Percentiles rank a stretch among this genome's conserved stretches.
These are phyloP conservation scores for Nasonia giraulti DNA, from an alignment of 1,140 invertebrate species.

Conservation along the genomic window DNA sequence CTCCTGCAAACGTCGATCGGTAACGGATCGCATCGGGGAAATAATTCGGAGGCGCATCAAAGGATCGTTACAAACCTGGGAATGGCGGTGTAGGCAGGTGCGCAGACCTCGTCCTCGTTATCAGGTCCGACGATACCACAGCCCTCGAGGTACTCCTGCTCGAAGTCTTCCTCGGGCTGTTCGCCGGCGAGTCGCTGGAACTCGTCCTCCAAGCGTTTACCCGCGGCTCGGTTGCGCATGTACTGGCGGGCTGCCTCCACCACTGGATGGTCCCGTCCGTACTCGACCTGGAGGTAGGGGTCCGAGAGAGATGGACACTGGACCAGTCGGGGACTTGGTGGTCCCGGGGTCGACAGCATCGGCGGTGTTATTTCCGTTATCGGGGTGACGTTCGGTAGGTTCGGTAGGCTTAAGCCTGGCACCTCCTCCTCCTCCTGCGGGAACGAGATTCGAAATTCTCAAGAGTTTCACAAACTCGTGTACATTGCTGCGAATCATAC, in stretches of 20 bases:
- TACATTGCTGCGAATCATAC: not conserved
- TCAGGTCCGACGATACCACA: not conserved
- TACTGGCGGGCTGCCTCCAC: constrained; percentile 26
- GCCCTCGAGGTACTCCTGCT: constrained; percentile 7
- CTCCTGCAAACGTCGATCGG: not conserved
- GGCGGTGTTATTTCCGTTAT: not conserved
- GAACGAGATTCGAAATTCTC: not conserved
- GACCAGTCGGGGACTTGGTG: not conserved
- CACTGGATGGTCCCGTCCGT: constrained; percentile 6
- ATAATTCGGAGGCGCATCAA: too few relatives aligned
- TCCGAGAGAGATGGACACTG: not conserved
- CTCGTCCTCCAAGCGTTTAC: not conserved
- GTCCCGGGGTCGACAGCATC: not conserved
- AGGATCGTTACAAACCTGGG: not conserved
- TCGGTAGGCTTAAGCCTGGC: not conserved
- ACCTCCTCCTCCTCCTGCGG: not conserved
- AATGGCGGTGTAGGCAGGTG: not conserved
- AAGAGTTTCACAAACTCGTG: not conserved
- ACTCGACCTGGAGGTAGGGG: not conserved
- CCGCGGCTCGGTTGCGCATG: not conserved
- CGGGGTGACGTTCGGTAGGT: not conserved
- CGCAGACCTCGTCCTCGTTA: not conserved
- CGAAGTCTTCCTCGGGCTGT: not conserved
- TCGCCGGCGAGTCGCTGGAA: not conserved
- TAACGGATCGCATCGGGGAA: not conserved